phyloP scores from a whole-genome alignment of 2,797 vertebrate genomes.

The Chaunax sp. region DNA sequence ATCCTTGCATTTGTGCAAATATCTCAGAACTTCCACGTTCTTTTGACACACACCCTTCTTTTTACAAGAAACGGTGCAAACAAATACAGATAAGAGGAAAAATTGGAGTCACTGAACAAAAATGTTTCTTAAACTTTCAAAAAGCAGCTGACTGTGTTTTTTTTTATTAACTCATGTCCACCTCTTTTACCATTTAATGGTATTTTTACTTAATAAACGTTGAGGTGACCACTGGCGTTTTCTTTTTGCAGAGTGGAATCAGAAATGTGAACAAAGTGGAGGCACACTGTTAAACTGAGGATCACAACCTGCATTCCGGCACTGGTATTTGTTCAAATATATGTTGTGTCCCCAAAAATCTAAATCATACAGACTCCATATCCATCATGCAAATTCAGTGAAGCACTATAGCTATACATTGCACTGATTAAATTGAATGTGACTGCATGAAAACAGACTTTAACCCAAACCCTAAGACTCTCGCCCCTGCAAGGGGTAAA shows the following conservation, averaged over 20 bases:
- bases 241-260: conserved; percentile 44
- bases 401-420: conserved; percentile 36
- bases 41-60: background rate
- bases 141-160: conserved; percentile 2
- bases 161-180: background rate
- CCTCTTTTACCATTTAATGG: conserved; percentile 2
- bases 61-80: background rate
- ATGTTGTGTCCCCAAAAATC: conserved; percentile 37
- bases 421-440: conserved; percentile 64
- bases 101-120: background rate
- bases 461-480: conserved; percentile 58
- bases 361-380: conserved; percentile 35
- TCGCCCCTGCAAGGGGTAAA: conserved; percentile 55
- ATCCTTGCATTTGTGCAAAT: conserved; percentile 22
- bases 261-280: conserved; percentile 38
- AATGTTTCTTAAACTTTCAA: background rate
- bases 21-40: background rate
- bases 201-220: conserved; percentile 35
- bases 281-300: conserved; percentile 20
- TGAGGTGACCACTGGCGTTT: conserved; percentile 17
- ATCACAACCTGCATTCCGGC: conserved; percentile 32
- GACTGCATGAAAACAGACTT: conserved; percentile 64
- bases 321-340: conserved; percentile 31
- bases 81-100: conserved; percentile 16
- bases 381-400: conserved; percentile 40